Conservation (phyloP, 2,888 invertebrate genomes). For the Xestia ashworthii region DNA sequence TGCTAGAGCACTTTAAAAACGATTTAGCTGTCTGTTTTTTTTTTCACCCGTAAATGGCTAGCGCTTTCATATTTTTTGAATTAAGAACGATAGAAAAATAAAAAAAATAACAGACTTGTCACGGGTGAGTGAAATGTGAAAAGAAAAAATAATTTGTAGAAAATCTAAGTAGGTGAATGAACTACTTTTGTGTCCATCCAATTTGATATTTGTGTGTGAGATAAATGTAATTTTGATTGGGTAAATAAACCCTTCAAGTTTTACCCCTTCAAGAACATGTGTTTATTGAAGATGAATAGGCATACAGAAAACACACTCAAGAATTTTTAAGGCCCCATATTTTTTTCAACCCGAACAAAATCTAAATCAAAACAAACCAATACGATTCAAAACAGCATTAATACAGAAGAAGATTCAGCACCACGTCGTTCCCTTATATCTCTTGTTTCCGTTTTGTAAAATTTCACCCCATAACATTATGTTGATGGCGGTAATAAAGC, state of each 20-base stretch:
- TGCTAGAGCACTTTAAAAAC: constrained; percentile 75
- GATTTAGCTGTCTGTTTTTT: constrained; percentile 62
- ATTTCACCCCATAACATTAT: constrained; percentile 90
- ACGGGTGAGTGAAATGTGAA: neutral
- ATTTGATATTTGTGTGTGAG: neutral
- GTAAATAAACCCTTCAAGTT: neutral
- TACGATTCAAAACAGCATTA: constrained; percentile 75
- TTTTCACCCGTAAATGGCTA: constrained; percentile 1
- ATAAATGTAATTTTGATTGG: neutral
- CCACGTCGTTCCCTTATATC: constrained; percentile 87
- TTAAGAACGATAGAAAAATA: neutral
- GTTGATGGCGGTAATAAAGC: constrained; percentile 89
- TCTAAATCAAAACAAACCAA: constrained; percentile 56
- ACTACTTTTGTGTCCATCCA: neutral
- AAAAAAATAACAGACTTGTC: constrained; percentile 7
- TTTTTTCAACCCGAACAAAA: constrained; percentile 1
- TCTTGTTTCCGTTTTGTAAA: constrained; percentile 89
- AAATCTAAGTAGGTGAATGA: neutral
- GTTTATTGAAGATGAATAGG: constrained; percentile 14
- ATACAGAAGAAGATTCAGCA: constrained; percentile 78
- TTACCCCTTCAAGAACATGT: neutral
- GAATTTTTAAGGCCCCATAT: constrained; percentile 25
- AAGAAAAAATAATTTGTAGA: neutral
- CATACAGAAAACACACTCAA: constrained; percentile 37
- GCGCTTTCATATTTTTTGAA: constrained; percentile 36